Percentiles rank a stretch among this genome's conserved stretches.
Evolutionary conservation across 2,888 invertebrate genomes (phyloP).

Genomic region (Drosophila paracracens): DNA sequence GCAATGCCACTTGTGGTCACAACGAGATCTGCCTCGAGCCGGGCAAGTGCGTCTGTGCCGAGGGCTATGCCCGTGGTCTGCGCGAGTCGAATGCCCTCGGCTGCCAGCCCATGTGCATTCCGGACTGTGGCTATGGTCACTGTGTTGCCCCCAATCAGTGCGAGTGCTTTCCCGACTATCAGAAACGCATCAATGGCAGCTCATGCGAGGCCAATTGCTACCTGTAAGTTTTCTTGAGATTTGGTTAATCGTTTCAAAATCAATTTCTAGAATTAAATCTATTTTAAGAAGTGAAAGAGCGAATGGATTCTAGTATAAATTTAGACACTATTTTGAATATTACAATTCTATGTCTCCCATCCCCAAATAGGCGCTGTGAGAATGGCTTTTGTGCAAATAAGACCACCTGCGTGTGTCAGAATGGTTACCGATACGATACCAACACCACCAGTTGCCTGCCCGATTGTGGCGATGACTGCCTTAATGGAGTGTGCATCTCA

Average conservation of each 20-base stretch:
- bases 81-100: constrained; percentile 60
- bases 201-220: constrained; percentile 80
- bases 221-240: constrained; percentile 63
- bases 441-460: constrained; percentile 81
- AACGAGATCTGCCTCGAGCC: constrained; percentile 87
- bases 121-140: constrained; percentile 84
- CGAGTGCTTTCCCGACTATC: constrained; percentile 85
- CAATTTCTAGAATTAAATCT: too few relatives aligned
- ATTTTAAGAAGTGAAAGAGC: too few relatives aligned
- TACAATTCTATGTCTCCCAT: neutral
- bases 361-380: constrained; percentile 74
- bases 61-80: constrained; percentile 72
- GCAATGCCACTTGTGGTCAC: constrained; percentile 87
- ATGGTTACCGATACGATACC: constrained; percentile 82
- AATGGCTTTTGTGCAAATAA: constrained; percentile 85
- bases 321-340: neutral
- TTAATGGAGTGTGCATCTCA: constrained; percentile 84
- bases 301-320: neutral
- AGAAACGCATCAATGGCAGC: constrained; percentile 70
- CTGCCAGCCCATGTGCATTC: constrained; percentile 82
- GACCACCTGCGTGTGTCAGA: constrained; percentile 85
- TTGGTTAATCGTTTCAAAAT: neutral
- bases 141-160: constrained; percentile 86
- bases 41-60: constrained; percentile 86
- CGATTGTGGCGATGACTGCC: constrained; percentile 79